Base-by-base conservation (phyloP, 2,113 vertebrate species). In the Mustela lutreola region DNA sequence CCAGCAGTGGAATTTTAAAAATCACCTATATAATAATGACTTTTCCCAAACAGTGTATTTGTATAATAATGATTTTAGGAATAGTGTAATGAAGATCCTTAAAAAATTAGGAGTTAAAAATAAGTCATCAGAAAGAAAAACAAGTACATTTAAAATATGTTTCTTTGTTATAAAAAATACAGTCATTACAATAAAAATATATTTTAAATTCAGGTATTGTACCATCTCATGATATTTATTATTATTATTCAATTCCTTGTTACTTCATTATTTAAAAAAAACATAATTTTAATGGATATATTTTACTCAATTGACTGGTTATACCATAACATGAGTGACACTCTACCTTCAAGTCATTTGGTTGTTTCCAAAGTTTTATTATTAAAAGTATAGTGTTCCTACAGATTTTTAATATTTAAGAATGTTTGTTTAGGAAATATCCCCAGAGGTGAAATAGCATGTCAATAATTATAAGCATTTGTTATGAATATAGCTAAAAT, bases 321-420 rank as follows among this genome's bases (percentile, higher is more conserved):
- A 18, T 9, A 9, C 10, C n/a, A 31, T 45, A 18, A 7, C 10
- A 50, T 50, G 62, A 76, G n/a, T 73, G 10, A 62, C 50, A 65
- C 0, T 3, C 16, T 82, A 67, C 75, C 63, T 93, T 19, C 24
- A 82, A 71, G 9, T 15, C 8, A 67, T 85, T 92, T 81, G 50
- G 45, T 95, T 91, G 6, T 86, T 82, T 97, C 15, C 22, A 88
- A 75, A 79, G 63, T 53, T 71, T 70, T 88, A 45, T 70, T 88
- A 45, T 50, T 83, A 67, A 71, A 96, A 79, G 22, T 73, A 4
- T 71, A 33, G 16, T 89, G 2, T 58, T 85, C 22, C 45, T 79
- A 26, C 33, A 83, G 14, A 48, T 65, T 83, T 78, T 71, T 56
- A 80, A 11, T 33, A 28, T 24, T n/a, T 24, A 33, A 94, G 28